Conservation (phyloP, 2,797 vertebrate species). For the Sebastes minor region DNA sequence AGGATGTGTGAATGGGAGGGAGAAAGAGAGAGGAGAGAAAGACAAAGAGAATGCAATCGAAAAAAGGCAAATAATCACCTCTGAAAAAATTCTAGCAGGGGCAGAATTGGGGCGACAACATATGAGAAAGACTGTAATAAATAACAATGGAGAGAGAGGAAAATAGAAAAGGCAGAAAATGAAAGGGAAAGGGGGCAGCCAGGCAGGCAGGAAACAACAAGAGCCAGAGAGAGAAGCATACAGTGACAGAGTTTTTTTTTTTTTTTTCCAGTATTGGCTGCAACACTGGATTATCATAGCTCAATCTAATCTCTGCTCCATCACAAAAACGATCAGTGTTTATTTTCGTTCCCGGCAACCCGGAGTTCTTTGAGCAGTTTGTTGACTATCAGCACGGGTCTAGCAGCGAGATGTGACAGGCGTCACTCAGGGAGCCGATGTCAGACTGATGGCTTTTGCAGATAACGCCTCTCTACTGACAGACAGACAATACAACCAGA, state of each 20-base stretch:
- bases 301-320: constrained; percentile 28
- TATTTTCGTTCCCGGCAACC: constrained; percentile 12
- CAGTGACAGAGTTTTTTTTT: constrained; percentile 24
- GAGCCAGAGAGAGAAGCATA: background rate
- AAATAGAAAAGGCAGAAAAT: background rate
- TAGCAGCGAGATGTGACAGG: constrained; percentile 32
- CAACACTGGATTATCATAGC: constrained; percentile 24
- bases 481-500: constrained; percentile 25
- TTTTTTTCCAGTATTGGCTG: background rate
- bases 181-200: background rate
- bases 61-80: constrained; percentile 58
- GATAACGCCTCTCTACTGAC: constrained; percentile 27
- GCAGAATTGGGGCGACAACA: constrained; percentile 24
- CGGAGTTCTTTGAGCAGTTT: constrained; percentile 9
- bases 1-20: background rate
- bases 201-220: constrained; percentile 1
- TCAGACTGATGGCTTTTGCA: constrained; percentile 42
- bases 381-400: constrained; percentile 15
- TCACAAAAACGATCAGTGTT: constrained; percentile 21
- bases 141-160: constrained; percentile 24
- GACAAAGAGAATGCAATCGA: constrained; percentile 43
- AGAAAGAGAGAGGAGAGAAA: constrained; percentile 8
- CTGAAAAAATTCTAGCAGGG: constrained; percentile 15
- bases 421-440: constrained; percentile 45
- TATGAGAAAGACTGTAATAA: constrained; percentile 43